Evolutionary conservation across 2,797 vertebrate species (phyloP).

Genomic region (Danio tinwini): DNA sequence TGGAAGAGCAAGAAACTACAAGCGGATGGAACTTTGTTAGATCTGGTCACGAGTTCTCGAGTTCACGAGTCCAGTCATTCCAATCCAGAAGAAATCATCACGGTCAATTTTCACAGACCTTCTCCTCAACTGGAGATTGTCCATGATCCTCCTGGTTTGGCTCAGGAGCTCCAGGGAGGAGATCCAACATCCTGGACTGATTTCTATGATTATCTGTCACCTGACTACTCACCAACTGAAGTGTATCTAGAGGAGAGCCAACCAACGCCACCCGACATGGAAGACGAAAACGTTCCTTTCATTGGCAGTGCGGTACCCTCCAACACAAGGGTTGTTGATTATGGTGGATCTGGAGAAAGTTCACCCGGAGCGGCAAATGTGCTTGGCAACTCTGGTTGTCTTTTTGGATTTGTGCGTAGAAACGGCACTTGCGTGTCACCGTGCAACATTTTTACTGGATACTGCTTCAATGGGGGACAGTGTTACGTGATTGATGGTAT

Average conservation of each 20-base stretch:
- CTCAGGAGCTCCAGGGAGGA: slow-evolving; percentile 51
- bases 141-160: slow-evolving; percentile 17
- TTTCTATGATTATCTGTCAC: slow-evolving; percentile 81
- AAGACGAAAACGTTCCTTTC: slow-evolving; percentile 63
- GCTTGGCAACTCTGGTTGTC: slow-evolving; percentile 28
- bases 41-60: slow-evolving; percentile 5
- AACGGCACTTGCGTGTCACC: slow-evolving; percentile 69
- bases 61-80: slow-evolving; percentile 7
- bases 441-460: slow-evolving; percentile 80
- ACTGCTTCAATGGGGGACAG: slow-evolving; percentile 87
- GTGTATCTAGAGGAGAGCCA: slow-evolving; percentile 76
- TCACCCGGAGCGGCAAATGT: slow-evolving; percentile 1
- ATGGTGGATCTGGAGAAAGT: slow-evolving; percentile 14
- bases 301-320: slow-evolving; percentile 30
- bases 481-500: slow-evolving; percentile 84
- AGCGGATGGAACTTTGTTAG: slow-evolving; percentile 53
- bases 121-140: slow-evolving; percentile 13
- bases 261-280: slow-evolving; percentile 67
- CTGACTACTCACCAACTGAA: slow-evolving; percentile 82
- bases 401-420: slow-evolving; percentile 44
- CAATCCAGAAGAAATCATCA: slow-evolving; percentile 37
- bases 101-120: slow-evolving; percentile 47
- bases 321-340: slow-evolving; percentile 20
- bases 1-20: slow-evolving; percentile 36
- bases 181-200: slow-evolving; percentile 77